Percentiles rank a stretch among this genome's conserved stretches.
Evolutionary conservation across 2,797 vertebrate species (phyloP).

Genomic region (Enteromius argenteus): DNA sequence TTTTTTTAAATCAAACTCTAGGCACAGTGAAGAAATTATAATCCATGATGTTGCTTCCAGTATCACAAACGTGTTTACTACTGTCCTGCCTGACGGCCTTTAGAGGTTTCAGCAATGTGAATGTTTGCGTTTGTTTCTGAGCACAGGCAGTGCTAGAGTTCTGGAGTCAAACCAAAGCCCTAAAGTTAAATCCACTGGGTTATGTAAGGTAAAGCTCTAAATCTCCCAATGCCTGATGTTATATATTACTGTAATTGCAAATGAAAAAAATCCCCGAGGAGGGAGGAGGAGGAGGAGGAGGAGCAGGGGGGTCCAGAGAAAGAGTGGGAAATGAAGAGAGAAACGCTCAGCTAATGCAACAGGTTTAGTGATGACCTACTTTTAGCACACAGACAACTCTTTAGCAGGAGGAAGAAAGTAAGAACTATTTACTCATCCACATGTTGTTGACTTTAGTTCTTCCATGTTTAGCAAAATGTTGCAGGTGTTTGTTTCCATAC

Average conservation of each 20-base stretch:
- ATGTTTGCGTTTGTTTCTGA: constrained; percentile 32
- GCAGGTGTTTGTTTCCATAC: not conserved
- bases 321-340: constrained; percentile 44
- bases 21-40: not conserved
- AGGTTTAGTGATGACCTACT: constrained; percentile 53
- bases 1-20: not conserved
- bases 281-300: constrained; percentile 55
- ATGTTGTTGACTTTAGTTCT: not conserved
- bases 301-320: constrained; percentile 46
- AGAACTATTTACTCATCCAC: not conserved
- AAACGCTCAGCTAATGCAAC: constrained; percentile 58
- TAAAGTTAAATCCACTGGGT: constrained; percentile 79
- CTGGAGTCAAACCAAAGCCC: constrained; percentile 77
- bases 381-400: constrained; percentile 56
- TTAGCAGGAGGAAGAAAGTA: constrained; percentile 34
- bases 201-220: constrained; percentile 85
- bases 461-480: not conserved
- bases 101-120: constrained; percentile 5
- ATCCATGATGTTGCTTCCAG: not conserved
- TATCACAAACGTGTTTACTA: not conserved
- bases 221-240: constrained; percentile 81
- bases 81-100: constrained; percentile 28
- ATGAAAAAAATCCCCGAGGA: constrained; percentile 59
- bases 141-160: constrained; percentile 64
- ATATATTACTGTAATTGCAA: constrained; percentile 85